These are phyloP conservation scores for Telmatherina bonti DNA, from an alignment of 2,797 vertebrate species.

Conservation along the genomic window DNA sequence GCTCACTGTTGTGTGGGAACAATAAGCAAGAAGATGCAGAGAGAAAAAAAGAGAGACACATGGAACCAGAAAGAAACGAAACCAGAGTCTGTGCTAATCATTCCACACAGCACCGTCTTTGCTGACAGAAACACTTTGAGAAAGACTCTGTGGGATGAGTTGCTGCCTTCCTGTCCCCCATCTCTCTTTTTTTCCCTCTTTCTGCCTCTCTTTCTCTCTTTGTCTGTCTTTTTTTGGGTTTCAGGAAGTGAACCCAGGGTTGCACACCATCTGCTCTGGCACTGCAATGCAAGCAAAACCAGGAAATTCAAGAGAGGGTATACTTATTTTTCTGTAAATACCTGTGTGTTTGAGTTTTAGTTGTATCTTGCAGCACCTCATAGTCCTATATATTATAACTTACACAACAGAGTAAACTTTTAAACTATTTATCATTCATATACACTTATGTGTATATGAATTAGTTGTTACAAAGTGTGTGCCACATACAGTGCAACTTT, in stretches of 20 bases:
- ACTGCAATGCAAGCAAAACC: slow-evolving; percentile 37
- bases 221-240: slow-evolving; percentile 25
- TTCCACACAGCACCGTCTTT: slow-evolving; percentile 50
- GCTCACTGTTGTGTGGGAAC: slow-evolving; percentile 27
- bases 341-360: background rate
- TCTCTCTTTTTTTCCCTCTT: slow-evolving; percentile 1
- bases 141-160: slow-evolving; percentile 27
- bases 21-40: slow-evolving; percentile 23
- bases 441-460: background rate
- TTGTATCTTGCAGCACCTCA: background rate
- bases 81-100: slow-evolving; percentile 36
- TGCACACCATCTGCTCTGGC: slow-evolving; percentile 57
- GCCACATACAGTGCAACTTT: too few relatives aligned
- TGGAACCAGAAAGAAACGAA: slow-evolving; percentile 15
- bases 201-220: background rate
- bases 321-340: slow-evolving; percentile 15
- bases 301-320: slow-evolving; percentile 18
- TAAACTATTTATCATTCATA: slow-evolving; percentile 19
- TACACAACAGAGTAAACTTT: background rate
- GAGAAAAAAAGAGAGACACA: slow-evolving; percentile 16
- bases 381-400: background rate
- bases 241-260: slow-evolving; percentile 51
- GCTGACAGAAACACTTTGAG: slow-evolving; percentile 47
- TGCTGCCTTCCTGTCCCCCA: background rate
- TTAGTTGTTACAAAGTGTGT: too few relatives aligned